These are phyloP conservation scores for Myotis myotis DNA, from an alignment of 2,797 vertebrate species.

Conservation along the genomic window DNA sequence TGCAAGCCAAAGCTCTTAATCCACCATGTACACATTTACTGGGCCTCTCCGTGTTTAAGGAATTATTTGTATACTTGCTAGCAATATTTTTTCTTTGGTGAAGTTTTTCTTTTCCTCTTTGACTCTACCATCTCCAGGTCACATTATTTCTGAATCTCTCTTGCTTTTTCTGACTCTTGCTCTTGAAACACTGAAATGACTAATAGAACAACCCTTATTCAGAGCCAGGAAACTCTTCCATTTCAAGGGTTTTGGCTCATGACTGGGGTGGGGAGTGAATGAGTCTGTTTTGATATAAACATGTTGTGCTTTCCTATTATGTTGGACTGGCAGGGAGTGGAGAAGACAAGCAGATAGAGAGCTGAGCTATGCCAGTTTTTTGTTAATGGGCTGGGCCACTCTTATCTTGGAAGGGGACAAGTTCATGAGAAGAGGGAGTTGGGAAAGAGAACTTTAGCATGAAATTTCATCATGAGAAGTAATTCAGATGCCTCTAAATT, in stretches of 20 bases:
- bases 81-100: not conserved
- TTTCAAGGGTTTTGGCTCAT: slow-evolving; percentile 41
- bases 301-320: not conserved
- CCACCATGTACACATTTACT: not conserved
- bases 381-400: not conserved
- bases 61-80: not conserved
- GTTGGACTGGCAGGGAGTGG: not conserved
- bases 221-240: not conserved
- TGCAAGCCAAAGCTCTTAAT: not conserved
- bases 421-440: not conserved
- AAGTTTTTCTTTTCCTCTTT: not conserved
- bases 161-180: not conserved
- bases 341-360: not conserved
- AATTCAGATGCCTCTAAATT: not conserved
- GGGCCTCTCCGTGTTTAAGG: not conserved
- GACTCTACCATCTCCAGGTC: not conserved
- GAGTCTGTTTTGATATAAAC: not conserved
- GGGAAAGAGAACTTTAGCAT: not conserved
- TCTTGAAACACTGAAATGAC: not conserved
- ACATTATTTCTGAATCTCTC: not conserved
- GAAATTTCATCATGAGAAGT: not conserved
- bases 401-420: not conserved
- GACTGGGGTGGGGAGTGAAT: not conserved
- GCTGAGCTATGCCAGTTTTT: not conserved
- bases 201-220: not conserved